phyloP scores from a whole-genome alignment of 2,797 vertebrate species.

The Microhierax caerulescens region DNA sequence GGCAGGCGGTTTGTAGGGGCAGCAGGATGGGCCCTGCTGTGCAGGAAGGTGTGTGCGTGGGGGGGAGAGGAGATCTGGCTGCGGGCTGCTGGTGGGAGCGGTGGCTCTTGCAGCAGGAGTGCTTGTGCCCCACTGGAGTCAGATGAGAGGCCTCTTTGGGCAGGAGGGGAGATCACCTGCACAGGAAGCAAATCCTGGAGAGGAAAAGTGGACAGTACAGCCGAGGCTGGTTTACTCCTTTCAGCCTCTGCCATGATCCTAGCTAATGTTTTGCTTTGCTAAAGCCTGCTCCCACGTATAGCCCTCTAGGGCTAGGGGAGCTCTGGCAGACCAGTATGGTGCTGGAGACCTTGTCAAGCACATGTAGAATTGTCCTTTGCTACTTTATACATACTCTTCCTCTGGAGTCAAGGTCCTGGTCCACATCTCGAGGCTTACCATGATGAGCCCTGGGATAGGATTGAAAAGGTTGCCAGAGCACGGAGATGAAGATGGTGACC shows the following conservation, averaged over 20 bases:
- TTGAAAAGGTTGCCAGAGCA: not conserved
- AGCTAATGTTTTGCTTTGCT: not conserved
- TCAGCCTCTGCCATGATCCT: not conserved
- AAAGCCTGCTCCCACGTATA: not conserved
- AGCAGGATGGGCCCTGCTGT: accelerated
- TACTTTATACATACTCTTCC: not conserved
- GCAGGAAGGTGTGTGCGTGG: accelerated
- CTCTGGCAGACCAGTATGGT: not conserved
- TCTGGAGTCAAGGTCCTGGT: not conserved
- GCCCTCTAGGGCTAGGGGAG: not conserved
- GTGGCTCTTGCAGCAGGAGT: not conserved
- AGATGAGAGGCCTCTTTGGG: not conserved
- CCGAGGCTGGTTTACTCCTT: not conserved
- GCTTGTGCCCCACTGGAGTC: not conserved
- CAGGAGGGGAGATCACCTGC: not conserved
- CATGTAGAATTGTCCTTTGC: not conserved
- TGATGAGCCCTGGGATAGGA: not conserved
- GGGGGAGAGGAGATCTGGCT: not conserved
- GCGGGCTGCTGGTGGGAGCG: not conserved
- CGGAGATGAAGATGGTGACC: not conserved
- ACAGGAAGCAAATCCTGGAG: not conserved
- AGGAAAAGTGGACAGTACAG: not conserved
- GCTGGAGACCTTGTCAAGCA: not conserved
- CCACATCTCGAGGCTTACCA: not conserved
- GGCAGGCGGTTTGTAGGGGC: not conserved